Base-by-base conservation (phyloP, 2,797 vertebrate species). In the Spheniscus humboldti region DNA sequence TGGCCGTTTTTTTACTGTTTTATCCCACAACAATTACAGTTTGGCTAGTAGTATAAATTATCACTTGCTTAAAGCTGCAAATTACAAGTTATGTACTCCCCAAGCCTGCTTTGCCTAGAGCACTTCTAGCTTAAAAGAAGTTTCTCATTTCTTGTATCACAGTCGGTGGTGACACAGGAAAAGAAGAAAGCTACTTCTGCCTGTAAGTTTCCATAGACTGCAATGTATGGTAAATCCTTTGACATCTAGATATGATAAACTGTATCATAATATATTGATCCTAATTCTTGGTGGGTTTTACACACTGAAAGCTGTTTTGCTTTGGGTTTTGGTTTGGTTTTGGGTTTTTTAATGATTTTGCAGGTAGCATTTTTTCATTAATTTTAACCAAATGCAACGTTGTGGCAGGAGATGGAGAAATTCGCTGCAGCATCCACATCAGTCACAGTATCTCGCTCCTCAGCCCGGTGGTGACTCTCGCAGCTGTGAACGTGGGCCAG, bases 121-220 rank as follows among this genome's bases (percentile, higher is more conserved):
- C 37, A 86, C 52, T 79, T 90, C 37, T 80, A 89, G 27, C 39
- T 96, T 90, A 83, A 92, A 97, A 95, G 62, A 64, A 80, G 52
- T 78, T 90, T 62, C 66, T 94, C 17, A 15, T 94, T 87, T 67
- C 52, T 96, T 95, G 37, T 60, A 24, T 76, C 5, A 41, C 7
- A 10, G 55, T 94, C 45, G 23, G 63, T 95, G 52, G 56, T 74
- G 63, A 87, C 48, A 59, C 13, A 91, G 60, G 48, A 53, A 86
- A 86, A 93, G 62, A 84, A 96, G 72, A 77, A 89, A 33, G 35
- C 50, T 88, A 45, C 39, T 96, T 84, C 25, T 23, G 13, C 71
- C 18, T 94, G 28, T 81, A 59, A 76, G 86, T 93, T 94, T 95
- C 91, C 78, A 45, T 28, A 81, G 63, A 66, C 33, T 67, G 89